Conservation (phyloP, 2,797 vertebrate genomes). For the Cryptoblepharus egeriae region DNA sequence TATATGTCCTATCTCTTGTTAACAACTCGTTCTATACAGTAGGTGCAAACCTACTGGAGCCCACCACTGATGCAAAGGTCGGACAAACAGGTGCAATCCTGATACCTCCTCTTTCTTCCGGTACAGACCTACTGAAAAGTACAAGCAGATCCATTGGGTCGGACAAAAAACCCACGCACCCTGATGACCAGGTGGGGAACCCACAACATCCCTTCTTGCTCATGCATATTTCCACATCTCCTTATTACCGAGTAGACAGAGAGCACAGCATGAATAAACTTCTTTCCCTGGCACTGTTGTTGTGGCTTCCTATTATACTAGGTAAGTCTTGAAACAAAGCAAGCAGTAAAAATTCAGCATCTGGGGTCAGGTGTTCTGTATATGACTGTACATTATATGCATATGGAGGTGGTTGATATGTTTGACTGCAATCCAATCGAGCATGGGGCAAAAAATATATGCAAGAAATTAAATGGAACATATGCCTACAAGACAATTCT, state of each 20-base stretch:
- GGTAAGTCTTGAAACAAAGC: slow-evolving; percentile 4
- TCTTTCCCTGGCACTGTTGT: not conserved
- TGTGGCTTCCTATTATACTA: not conserved
- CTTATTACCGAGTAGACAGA: no score
- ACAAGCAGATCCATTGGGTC: no score
- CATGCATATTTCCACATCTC: no score
- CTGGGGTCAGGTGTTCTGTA: not conserved
- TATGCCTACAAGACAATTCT: no score
- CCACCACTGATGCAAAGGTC: no score
- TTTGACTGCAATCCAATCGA: not conserved
- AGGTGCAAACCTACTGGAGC: no score
- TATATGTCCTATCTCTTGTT: no score
- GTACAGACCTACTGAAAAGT: no score
- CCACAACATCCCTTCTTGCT: not conserved
- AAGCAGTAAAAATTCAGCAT: not conserved
- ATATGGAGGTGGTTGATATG: not conserved
- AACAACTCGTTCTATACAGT: no score
- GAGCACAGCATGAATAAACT: not conserved
- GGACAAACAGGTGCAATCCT: no score
- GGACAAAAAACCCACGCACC: not conserved
- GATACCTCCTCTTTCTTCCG: no score
- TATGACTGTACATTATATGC: not conserved
- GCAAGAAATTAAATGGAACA: no score
- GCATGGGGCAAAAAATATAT: not conserved
- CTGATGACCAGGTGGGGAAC: not conserved